Evolutionary conservation across 2,113 vertebrate species (phyloP), one percentile per base, ranked within the genome.

Genomic region (Lasiurus borealis): DNA sequence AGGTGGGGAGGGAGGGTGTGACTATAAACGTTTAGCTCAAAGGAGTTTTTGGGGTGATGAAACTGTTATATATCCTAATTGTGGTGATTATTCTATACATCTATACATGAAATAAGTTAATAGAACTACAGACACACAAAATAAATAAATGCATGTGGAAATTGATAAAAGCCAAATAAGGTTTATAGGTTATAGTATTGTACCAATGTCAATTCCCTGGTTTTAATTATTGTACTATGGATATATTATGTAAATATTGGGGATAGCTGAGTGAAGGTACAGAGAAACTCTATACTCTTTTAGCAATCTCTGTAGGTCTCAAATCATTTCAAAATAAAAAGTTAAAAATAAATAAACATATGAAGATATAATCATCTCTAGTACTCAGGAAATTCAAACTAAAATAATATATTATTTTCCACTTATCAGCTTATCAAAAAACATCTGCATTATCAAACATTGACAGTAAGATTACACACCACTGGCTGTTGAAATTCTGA

Each of bases 291-390:
- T 68, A 34, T 31, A 89, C 46, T 80, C 52, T 80, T 80, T 21
- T 80, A 48, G 46, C 46, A 68, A 54, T 10, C 25, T 68, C n/a
- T 27, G 5, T 76, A 46, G 80, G 12, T 50, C 23, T 77, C 50
- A 88, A 66, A 88, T 88, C 44, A 77, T 76, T 88, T 88, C 46
- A 89, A 68, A 54, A 81, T 69, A 81, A 81, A 81, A 90, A 71
- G 18, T n/a, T 48, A 48, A 88, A 77, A 76, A 69, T 90, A 89
- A n/a, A n/a, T n/a, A n/a, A 78, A 68, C 34, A 66, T 77, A 77
- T 78, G n/a, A 80, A 80, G 18, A 69, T 6, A 90, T 40, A 16
- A 78, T 52, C n/a, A 90, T 69, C 13, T 90, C 36, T 71, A 81
- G 75, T 57, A 57, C 23, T 81, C 50, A 81, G 64, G 64, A 71